These are phyloP conservation scores for Actenoides lindsayi DNA, from an alignment of 2,113 vertebrate genomes.

Conservation along the genomic window DNA sequence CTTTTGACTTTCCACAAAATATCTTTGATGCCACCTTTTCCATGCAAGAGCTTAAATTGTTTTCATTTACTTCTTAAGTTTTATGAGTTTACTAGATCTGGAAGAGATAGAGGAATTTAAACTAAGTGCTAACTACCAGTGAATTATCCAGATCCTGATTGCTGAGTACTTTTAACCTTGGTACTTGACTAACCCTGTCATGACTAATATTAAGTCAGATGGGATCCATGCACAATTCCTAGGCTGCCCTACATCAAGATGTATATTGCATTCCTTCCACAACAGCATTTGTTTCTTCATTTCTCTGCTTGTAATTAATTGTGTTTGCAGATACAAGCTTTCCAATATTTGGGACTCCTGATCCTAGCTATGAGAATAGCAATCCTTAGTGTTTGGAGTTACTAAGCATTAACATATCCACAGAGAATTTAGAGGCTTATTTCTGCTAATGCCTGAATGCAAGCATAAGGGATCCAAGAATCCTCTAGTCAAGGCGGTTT, in stretches of 20 bases:
- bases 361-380: background rate
- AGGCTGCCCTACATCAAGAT: background rate
- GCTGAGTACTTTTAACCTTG: background rate
- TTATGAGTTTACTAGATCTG: background rate
- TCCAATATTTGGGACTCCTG: background rate
- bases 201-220: background rate
- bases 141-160: background rate
- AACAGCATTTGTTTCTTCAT: background rate
- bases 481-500: background rate
- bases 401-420: background rate
- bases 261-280: accelerated
- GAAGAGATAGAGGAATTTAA: background rate
- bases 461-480: background rate
- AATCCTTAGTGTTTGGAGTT: background rate
- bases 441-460: background rate
- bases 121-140: background rate
- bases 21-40: background rate
- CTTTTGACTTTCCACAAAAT: background rate
- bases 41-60: background rate
- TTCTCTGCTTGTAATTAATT: background rate
- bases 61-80: background rate
- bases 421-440: background rate
- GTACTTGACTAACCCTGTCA: background rate
- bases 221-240: background rate
- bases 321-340: background rate